phyloP scores from a whole-genome alignment of 2,113 vertebrate genomes.

The Hemiscyllium ocellatum region DNA sequence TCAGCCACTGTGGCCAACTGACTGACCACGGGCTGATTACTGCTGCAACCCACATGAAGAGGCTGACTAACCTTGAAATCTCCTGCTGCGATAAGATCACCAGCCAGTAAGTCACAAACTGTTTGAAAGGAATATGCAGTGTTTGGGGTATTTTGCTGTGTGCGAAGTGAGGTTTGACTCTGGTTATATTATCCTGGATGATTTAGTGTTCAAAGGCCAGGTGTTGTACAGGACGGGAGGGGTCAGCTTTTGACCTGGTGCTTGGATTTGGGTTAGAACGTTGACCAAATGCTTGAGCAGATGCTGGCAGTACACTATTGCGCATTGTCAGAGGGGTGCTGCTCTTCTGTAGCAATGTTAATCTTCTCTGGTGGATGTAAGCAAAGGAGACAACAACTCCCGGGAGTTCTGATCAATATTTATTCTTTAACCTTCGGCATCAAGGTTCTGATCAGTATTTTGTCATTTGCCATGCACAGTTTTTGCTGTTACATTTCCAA shows the following conservation, averaged over 20 bases:
- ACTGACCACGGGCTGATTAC: slow-evolving; percentile 59
- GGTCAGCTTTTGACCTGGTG: neutral
- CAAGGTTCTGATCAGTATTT: neutral
- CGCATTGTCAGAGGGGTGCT: neutral
- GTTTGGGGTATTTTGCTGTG: neutral
- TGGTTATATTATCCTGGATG: neutral
- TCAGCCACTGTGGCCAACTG: slow-evolving; percentile 65
- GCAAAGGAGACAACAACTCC: neutral
- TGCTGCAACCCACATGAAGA: slow-evolving; percentile 53
- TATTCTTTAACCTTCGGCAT: neutral
- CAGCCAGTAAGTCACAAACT: slow-evolving; percentile 55
- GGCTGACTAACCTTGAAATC: slow-evolving; percentile 68
- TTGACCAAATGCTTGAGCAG: neutral
- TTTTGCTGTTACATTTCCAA: neutral
- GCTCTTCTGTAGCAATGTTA: neutral
- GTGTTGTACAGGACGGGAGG: neutral
- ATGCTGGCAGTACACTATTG: neutral
- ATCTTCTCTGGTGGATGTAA: neutral
- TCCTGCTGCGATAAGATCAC: slow-evolving; percentile 66
- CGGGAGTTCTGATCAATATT: neutral
- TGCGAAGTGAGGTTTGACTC: neutral
- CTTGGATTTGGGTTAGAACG: neutral
- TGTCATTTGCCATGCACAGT: neutral
- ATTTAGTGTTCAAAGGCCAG: neutral
- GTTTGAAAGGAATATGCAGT: neutral